A percentile compares a stretch with the other conserved stretches of the same genome.
phyloP scores from a whole-genome alignment of 2,888 invertebrate species.

The Lasioglossum marginatum region DNA sequence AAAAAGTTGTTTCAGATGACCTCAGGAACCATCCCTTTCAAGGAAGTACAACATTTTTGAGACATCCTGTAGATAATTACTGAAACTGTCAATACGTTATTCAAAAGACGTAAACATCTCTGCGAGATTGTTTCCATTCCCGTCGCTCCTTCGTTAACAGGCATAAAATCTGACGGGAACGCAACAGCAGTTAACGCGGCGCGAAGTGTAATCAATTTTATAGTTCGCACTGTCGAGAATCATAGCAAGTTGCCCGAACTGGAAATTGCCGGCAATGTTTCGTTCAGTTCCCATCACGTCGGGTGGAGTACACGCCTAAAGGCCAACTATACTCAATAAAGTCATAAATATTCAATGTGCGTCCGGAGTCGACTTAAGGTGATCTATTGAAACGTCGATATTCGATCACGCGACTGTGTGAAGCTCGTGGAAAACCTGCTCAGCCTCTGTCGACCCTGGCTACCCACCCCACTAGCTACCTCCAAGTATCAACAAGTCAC shows the following conservation, averaged over 20 bases:
- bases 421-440: slow-evolving; percentile 51
- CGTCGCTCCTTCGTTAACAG: not conserved
- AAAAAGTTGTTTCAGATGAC: too few species aligned
- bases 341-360: slow-evolving; percentile 69
- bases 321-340: slow-evolving; percentile 63
- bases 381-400: slow-evolving; percentile 73
- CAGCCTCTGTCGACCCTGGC: slow-evolving; percentile 49
- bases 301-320: slow-evolving; percentile 25
- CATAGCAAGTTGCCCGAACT: not conserved
- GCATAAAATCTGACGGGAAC: not conserved
- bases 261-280: slow-evolving; percentile 36
- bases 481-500: slow-evolving; percentile 67
- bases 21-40: too few species aligned
- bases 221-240: not conserved
- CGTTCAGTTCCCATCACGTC: slow-evolving; percentile 8
- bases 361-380: slow-evolving; percentile 65
- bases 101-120: not conserved
- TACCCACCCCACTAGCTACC: slow-evolving; percentile 24
- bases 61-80: not conserved
- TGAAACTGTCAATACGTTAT: not conserved
- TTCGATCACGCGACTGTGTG: slow-evolving; percentile 57
- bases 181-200: not conserved
- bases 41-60: too few species aligned
- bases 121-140: not conserved
- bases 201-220: slow-evolving; percentile 16